Evolutionary conservation across 2,113 vertebrate species (phyloP).

Genomic region (Sminthopsis crassicaudata): DNA sequence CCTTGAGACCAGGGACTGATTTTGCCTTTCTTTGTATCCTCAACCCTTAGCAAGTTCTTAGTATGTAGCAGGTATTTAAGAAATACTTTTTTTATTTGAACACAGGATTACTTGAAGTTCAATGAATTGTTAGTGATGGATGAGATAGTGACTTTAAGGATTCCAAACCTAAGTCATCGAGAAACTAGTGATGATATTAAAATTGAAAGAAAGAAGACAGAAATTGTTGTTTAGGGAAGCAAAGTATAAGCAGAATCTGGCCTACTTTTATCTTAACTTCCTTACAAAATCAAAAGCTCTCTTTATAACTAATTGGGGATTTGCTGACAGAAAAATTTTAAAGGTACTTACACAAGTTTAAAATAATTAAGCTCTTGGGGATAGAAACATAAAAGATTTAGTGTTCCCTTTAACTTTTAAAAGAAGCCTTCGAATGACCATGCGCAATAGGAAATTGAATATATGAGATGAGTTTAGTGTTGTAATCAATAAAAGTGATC

Average conservation of each 20-base stretch:
- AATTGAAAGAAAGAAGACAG: neutral
- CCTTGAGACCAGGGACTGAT: neutral
- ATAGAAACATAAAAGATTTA: neutral
- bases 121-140: neutral
- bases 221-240: neutral
- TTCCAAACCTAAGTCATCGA: neutral
- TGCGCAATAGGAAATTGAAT: neutral
- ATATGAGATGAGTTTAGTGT: neutral
- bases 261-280: neutral
- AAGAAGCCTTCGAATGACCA: neutral
- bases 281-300: neutral
- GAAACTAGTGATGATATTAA: neutral
- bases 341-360: conserved; percentile 3
- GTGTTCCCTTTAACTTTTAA: neutral
- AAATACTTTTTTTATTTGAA: neutral
- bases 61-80: neutral
- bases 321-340: conserved; percentile 15
- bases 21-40: neutral
- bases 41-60: neutral
- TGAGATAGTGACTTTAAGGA: neutral
- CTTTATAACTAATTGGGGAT: neutral
- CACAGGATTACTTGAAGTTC: neutral
- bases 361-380: conserved; percentile 24
- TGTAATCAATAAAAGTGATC: neutral
- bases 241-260: neutral